phyloP scores from a whole-genome alignment of 2,113 vertebrate genomes.

The Lipophrys pholis region DNA sequence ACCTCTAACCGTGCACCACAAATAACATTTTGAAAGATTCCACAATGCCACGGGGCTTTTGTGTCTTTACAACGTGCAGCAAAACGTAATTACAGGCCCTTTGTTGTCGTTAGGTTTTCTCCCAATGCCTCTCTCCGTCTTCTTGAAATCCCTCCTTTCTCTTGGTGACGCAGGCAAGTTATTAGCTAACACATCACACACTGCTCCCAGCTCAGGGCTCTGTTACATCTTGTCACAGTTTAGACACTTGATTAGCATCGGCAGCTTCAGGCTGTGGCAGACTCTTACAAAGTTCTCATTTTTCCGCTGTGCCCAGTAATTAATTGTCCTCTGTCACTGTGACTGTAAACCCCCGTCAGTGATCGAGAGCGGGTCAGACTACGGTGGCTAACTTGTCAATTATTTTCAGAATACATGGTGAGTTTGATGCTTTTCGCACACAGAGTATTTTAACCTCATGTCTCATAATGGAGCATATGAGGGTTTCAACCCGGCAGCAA shows the following conservation, averaged over 20 bases:
- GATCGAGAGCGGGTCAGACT: not conserved
- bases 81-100: not conserved
- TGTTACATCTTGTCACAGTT: not conserved
- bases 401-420: not conserved
- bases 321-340: not conserved
- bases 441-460: not conserved
- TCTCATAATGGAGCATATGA: not conserved
- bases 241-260: not conserved
- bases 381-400: not conserved
- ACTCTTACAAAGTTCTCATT: not conserved
- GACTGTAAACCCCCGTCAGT: no score
- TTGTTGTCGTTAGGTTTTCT: not conserved
- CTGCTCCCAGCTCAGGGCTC: not conserved
- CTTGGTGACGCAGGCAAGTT: not conserved
- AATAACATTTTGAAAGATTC: not conserved
- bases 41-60: not conserved
- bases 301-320: not conserved
- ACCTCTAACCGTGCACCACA: not conserved
- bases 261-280: not conserved
- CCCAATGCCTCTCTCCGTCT: not conserved
- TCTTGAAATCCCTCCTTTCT: not conserved
- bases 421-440: not conserved
- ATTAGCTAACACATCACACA: not conserved
- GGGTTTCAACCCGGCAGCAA: no score
- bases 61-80: not conserved